Evolutionary conservation across 2,113 vertebrate species (phyloP).

Genomic region (Oceanites oceanicus): DNA sequence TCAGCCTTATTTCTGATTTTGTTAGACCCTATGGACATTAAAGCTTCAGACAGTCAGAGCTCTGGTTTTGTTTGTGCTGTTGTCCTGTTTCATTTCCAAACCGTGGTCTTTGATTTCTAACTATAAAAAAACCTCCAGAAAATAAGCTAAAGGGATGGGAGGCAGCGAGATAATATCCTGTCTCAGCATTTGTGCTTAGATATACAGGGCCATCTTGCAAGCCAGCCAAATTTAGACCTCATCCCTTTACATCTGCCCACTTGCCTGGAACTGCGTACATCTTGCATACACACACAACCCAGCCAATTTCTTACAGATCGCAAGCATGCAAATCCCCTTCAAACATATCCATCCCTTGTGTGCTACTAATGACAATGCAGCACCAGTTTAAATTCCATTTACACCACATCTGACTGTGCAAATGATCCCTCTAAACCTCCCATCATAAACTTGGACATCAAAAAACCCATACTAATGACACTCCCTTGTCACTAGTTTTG

Average conservation of each 20-base stretch:
- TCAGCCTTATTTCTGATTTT: not conserved
- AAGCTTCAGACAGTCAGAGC: not conserved
- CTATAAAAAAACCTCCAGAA: not conserved
- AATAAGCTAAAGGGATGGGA: not conserved
- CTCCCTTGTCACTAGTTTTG: not conserved
- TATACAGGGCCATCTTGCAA: not conserved
- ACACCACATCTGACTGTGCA: not conserved
- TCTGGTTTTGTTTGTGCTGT: not conserved
- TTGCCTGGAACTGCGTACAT: not conserved
- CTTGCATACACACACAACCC: not conserved
- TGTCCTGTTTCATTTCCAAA: slow-evolving; percentile 13
- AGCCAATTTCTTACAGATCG: not conserved
- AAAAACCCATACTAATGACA: not conserved
- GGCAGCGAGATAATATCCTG: not conserved
- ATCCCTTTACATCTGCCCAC: slow-evolving; percentile 21
- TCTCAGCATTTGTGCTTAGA: slow-evolving; percentile 1
- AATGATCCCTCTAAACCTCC: not conserved
- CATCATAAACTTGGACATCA: not conserved
- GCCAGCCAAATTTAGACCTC: slow-evolving; percentile 39
- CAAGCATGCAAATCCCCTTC: not conserved
- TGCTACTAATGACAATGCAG: not conserved
- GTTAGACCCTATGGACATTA: not conserved
- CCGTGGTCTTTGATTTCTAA: not conserved
- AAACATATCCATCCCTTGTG: not conserved
- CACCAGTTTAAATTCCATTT: not conserved